These are phyloP conservation scores for Sparidentex hasta DNA, from an alignment of 2,797 vertebrate genomes.

Conservation along the genomic window DNA sequence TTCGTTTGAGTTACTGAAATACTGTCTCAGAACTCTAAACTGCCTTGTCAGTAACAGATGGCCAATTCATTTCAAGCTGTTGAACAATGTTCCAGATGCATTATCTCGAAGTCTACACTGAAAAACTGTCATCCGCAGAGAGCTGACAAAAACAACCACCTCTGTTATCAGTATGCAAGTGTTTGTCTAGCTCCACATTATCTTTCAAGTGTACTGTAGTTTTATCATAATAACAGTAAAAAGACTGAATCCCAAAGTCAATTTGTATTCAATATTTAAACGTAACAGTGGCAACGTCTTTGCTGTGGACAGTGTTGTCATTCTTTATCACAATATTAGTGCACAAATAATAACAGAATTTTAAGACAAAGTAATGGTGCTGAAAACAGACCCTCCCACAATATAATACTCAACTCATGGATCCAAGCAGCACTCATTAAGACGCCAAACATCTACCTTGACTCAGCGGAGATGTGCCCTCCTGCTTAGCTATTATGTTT, in stretches of 20 bases:
- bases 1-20: constrained; percentile 9
- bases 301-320: neutral
- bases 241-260: neutral
- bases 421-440: too few species aligned
- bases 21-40: neutral
- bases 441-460: too few species aligned
- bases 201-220: neutral
- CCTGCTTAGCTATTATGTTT: too few species aligned
- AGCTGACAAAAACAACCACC: too few species aligned
- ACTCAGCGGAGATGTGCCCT: too few species aligned
- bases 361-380: too few species aligned
- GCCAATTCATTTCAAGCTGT: neutral
- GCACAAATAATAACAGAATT: neutral
- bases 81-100: neutral
- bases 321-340: neutral
- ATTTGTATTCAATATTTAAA: neutral
- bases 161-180: neutral
- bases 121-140: neutral
- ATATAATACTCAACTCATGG: too few species aligned
- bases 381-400: too few species aligned
- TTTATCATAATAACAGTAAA: too few species aligned
- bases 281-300: neutral
- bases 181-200: neutral
- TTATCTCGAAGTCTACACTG: neutral
- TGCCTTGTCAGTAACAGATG: constrained; percentile 7